phyloP scores from a whole-genome alignment of 2,888 invertebrate genomes.

The Ischnus inquisitorius region DNA sequence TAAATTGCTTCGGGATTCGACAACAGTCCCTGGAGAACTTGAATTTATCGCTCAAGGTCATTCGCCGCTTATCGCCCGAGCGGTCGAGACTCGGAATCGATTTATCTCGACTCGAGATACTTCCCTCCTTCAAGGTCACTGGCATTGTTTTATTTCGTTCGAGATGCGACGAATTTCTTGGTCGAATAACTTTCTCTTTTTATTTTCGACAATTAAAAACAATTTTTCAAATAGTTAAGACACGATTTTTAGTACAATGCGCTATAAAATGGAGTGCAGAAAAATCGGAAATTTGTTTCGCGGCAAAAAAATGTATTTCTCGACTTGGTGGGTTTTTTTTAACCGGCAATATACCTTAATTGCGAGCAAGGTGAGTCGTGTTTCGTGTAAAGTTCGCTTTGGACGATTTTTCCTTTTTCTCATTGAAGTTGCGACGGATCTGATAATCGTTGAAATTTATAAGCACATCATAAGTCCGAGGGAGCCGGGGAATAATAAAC shows the following conservation, averaged over 20 bases:
- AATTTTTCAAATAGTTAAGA: too few species aligned
- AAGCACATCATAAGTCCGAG: conserved; percentile 9
- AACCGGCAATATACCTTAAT: neutral
- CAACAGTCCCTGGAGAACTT: conserved; percentile 28
- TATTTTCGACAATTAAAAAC: too few species aligned
- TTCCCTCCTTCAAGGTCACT: neutral
- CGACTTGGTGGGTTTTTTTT: neutral
- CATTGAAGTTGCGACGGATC: conserved; percentile 22
- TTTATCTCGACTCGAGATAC: neutral
- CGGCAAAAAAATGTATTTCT: neutral
- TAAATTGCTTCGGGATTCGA: neutral
- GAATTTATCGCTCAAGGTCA: conserved; percentile 16
- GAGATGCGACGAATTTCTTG: neutral
- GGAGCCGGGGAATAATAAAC: conserved; percentile 49
- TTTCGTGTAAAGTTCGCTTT: conserved; percentile 2
- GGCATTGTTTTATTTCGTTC: conserved; percentile 26
- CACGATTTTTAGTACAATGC: too few species aligned
- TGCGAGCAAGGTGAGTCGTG: neutral
- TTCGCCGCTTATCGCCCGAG: conserved; percentile 37
- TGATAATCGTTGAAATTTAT: conserved; percentile 49
- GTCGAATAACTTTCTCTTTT: neutral
- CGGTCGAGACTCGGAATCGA: conserved; percentile 11
- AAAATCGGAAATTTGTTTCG: neutral
- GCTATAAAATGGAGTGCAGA: too few species aligned
- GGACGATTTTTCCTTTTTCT: neutral